A percentile compares a stretch with the other conserved stretches of the same genome.
Conservation (phyloP, 2,797 vertebrate species). For the Pseudotriccus pelzelni region DNA sequence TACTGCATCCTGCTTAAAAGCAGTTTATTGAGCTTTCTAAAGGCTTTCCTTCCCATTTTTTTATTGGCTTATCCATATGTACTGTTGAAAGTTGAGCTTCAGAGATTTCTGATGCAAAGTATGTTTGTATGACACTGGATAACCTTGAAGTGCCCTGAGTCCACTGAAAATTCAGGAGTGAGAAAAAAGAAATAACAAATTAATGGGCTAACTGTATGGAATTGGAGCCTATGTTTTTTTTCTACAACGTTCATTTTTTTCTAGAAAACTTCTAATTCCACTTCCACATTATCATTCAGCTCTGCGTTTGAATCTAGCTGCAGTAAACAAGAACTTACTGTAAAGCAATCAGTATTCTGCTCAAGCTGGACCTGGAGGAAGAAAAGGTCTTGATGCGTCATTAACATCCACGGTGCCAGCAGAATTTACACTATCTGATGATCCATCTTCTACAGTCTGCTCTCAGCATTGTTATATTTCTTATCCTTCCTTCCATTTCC, state of each 20-base stretch:
- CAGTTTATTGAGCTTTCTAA: conserved; percentile 14
- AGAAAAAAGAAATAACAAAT: not conserved
- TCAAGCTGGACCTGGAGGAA: conserved; percentile 2
- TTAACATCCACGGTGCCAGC: not conserved
- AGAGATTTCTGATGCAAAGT: not conserved
- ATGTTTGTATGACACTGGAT: not conserved
- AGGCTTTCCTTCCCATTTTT: not conserved
- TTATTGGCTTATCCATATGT: not conserved
- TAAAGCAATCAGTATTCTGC: conserved; percentile 24
- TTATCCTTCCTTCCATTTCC: conserved; percentile 16
- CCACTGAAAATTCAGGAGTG: not conserved
- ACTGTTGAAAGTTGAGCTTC: not conserved
- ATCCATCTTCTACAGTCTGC: conserved; percentile 5
- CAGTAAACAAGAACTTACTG: not conserved
- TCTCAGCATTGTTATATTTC: not conserved
- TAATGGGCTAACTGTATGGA: not conserved
- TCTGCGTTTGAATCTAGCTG: not conserved
- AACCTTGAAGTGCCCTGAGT: not conserved
- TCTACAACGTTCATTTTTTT: not conserved
- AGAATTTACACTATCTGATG: conserved; percentile 14
- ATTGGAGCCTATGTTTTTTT: not conserved
- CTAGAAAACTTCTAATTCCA: not conserved
- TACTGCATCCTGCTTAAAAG: conserved; percentile 20
- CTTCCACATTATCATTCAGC: not conserved
- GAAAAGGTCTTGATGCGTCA: not conserved